phyloP scores from a whole-genome alignment of 2,888 invertebrate genomes.

The Sepioteuthis lessoniana region DNA sequence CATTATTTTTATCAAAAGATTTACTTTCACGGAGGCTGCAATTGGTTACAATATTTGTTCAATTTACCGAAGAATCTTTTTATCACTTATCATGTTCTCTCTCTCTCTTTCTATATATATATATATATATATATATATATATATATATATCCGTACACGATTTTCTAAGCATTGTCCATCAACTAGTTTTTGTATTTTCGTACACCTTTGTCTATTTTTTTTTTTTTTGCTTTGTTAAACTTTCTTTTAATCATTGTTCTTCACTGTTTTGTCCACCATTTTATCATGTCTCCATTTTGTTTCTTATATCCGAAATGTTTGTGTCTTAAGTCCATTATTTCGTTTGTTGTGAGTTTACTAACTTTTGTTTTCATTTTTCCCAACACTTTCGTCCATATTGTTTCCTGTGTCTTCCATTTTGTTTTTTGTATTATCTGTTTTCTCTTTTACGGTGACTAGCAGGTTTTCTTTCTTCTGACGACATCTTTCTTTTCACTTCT shows the following conservation, averaged over 20 bases:
- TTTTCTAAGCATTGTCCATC: neutral
- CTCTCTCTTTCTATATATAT: neutral
- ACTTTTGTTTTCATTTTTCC: neutral
- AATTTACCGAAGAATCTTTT: neutral
- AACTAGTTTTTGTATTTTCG: neutral
- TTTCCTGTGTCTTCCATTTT: neutral
- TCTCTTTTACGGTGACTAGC: neutral
- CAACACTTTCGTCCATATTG: neutral
- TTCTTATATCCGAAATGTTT: constrained; percentile 35
- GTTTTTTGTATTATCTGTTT: neutral
- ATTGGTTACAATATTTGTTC: neutral
- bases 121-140: too few species aligned
- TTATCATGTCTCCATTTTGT: constrained; percentile 48
- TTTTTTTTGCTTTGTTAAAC: neutral
- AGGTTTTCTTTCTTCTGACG: neutral
- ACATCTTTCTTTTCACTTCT: neutral
- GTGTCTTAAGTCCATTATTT: neutral
- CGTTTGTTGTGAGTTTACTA: neutral
- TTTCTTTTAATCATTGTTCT: neutral
- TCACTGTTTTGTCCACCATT: neutral
- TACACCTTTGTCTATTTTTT: neutral
- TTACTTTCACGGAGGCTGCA: neutral
- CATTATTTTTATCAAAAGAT: neutral
- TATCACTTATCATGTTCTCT: neutral
- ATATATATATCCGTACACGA: neutral